phyloP scores from a whole-genome alignment of 2,888 invertebrate species.

The Lithophane semibrunnea region DNA sequence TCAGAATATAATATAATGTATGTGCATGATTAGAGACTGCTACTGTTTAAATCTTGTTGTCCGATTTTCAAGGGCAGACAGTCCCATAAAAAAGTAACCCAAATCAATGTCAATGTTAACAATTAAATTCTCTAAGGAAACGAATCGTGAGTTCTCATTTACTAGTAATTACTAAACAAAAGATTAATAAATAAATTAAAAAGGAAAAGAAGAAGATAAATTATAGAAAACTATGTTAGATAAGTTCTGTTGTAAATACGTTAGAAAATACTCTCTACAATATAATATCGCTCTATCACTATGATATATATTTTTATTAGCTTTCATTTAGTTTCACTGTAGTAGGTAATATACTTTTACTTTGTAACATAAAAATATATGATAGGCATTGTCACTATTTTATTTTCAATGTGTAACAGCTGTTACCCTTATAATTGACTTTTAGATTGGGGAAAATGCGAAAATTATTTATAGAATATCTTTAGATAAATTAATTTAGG shows the following conservation, averaged over 20 bases:
- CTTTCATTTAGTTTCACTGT: constrained; percentile 31
- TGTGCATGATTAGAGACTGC: neutral
- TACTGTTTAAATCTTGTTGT: neutral
- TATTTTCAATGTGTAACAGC: neutral
- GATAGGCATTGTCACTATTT: neutral
- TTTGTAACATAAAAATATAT: neutral
- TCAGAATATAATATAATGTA: neutral
- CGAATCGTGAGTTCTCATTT: neutral
- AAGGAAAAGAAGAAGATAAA: no score
- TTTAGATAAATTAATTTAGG: neutral
- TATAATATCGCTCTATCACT: constrained; percentile 1
- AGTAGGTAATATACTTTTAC: neutral
- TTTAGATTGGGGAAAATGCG: neutral
- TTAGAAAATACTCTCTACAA: neutral
- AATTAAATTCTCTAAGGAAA: neutral
- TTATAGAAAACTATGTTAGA: neutral
- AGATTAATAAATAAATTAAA: no score
- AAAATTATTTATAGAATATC: neutral
- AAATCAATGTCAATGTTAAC: constrained; percentile 26
- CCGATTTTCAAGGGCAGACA: constrained; percentile 5
- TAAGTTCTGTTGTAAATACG: neutral
- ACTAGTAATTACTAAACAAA: neutral
- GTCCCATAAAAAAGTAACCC: neutral
- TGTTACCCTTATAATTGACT: neutral
- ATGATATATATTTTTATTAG: neutral